Percentiles rank a stretch among this genome's conserved stretches.
phyloP scores from a whole-genome alignment of 92 coral and sea anemone genomes.

The Montipora capitata region DNA sequence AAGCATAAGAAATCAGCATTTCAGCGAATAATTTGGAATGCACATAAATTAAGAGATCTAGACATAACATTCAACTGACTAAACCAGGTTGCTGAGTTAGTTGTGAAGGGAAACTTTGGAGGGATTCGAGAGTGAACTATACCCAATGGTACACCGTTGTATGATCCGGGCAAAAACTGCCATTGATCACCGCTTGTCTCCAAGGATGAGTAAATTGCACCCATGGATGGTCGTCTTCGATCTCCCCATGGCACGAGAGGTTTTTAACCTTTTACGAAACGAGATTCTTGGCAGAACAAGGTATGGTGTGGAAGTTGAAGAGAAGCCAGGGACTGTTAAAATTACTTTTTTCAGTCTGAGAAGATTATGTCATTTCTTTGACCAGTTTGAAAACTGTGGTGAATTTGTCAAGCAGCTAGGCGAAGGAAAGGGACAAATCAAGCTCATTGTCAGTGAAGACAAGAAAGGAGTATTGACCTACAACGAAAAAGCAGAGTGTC shows the following conservation, averaged over 20 bases:
- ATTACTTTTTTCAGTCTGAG: constrained; percentile 54
- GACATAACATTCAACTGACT: neutral
- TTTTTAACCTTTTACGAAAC: constrained; percentile 51
- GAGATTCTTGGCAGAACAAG: constrained; percentile 50
- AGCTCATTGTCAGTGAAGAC: constrained; percentile 51
- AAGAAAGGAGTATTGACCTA: constrained; percentile 51
- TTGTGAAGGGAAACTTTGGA: constrained; percentile 27
- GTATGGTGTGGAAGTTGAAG: constrained; percentile 65
- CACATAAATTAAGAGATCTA: neutral
- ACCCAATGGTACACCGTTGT: constrained; percentile 44
- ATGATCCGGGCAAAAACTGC: constrained; percentile 56
- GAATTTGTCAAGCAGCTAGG: constrained; percentile 45
- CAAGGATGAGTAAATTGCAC: constrained; percentile 52
- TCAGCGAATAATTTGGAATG: neutral
- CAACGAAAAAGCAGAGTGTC: constrained; percentile 48
- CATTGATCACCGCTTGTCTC: constrained; percentile 47
- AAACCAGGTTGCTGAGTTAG: constrained; percentile 10
- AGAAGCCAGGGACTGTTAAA: constrained; percentile 44
- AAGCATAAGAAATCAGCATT: constrained; percentile 19
- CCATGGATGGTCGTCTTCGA: constrained; percentile 73
- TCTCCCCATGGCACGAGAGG: constrained; percentile 63
- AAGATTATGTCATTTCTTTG: constrained; percentile 15
- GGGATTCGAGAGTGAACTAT: constrained; percentile 57
- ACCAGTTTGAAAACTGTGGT: constrained; percentile 34
- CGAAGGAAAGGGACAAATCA: constrained; percentile 43